Conservation (phyloP, 2,888 invertebrate species). For the Scaptomyza caliginosa region DNA sequence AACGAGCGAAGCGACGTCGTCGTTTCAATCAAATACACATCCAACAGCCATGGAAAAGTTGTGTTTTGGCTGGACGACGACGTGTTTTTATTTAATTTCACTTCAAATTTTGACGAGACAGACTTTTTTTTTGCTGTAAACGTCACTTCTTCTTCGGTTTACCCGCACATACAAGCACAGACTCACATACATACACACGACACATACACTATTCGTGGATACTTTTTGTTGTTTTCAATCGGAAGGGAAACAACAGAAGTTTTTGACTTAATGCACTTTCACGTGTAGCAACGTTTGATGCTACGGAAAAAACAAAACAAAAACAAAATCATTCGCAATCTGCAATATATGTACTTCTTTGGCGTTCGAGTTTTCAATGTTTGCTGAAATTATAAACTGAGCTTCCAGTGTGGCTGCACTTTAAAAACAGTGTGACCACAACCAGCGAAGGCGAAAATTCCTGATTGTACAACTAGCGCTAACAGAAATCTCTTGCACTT, state of each 20-base stretch:
- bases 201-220: conserved; percentile 17
- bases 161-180: conserved; percentile 44
- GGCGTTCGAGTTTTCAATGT: conserved; percentile 42
- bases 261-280: conserved; percentile 28
- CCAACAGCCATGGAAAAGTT: conserved; percentile 39
- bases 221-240: conserved; percentile 34
- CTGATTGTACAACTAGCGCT: background rate
- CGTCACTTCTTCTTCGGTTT: conserved; percentile 65
- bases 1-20: conserved; percentile 47
- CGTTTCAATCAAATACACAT: conserved; percentile 37
- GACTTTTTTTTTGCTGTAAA: conserved; percentile 61
- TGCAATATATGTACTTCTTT: conserved; percentile 30
- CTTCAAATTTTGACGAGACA: conserved; percentile 61
- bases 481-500: background rate
- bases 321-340: conserved; percentile 41
- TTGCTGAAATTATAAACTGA: conserved; percentile 60
- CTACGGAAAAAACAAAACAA: conserved; percentile 49
- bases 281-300: conserved; percentile 5
- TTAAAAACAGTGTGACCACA: conserved; percentile 30
- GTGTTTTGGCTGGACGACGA: conserved; percentile 16
- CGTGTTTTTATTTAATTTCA: conserved; percentile 44
- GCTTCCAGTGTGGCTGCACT: conserved; percentile 53
- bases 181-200: conserved; percentile 16
- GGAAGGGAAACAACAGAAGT: conserved; percentile 27
- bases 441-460: background rate